Evolutionary conservation across 2,888 invertebrate genomes (phyloP).

Genomic region (Polymixis lichenea): DNA sequence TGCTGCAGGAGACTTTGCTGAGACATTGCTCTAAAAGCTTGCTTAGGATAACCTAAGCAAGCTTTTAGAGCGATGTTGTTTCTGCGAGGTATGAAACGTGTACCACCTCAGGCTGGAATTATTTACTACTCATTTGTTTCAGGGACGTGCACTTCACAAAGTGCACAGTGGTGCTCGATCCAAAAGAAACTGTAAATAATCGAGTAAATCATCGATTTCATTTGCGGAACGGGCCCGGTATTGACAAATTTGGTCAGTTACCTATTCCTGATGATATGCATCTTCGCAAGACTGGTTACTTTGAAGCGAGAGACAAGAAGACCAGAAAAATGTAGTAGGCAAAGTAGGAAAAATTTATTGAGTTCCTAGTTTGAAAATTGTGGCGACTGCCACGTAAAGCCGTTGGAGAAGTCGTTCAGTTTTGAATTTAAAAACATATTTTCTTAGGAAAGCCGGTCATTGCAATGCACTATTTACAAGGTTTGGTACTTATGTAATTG

Average conservation of each 20-base stretch:
- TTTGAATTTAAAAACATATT: neutral
- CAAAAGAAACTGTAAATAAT: constrained; percentile 15
- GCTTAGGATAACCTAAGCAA: too few species aligned
- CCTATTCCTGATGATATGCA: constrained; percentile 31
- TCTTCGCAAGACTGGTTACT: neutral
- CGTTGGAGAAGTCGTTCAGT: neutral
- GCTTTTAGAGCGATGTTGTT: too few species aligned
- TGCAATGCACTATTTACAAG: neutral
- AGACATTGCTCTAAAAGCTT: too few species aligned
- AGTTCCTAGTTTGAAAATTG: constrained; percentile 2
- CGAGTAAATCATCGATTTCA: constrained; percentile 13
- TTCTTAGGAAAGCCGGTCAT: neutral
- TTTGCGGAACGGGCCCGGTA: constrained; percentile 32
- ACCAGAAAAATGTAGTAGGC: neutral
- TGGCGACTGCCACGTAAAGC: neutral
- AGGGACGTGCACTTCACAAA: constrained; percentile 45
- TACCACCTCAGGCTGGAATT: neutral
- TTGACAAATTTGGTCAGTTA: constrained; percentile 50
- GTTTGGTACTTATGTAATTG: neutral
- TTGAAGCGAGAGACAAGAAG: neutral
- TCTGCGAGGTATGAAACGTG: too few species aligned
- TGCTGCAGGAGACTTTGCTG: too few species aligned
- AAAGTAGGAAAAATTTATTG: neutral
- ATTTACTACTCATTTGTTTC: constrained; percentile 9
- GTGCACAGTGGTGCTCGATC: constrained; percentile 9